Evolutionary conservation across 2,797 vertebrate genomes (phyloP).

Genomic region (Crax fasciolata): DNA sequence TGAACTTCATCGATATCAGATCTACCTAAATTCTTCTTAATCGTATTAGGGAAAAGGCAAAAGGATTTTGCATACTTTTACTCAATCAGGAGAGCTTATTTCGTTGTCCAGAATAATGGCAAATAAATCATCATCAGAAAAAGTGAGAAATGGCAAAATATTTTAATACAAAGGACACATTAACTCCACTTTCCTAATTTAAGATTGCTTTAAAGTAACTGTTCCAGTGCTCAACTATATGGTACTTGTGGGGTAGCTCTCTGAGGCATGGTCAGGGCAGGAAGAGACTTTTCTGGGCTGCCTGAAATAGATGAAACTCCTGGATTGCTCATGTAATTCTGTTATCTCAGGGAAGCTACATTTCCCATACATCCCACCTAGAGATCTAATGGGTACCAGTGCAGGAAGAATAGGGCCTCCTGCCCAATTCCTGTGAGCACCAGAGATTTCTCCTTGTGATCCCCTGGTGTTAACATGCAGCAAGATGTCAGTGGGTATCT

Average conservation of each 20-base stretch:
- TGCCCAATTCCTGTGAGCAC: not conserved
- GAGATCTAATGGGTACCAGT: not conserved
- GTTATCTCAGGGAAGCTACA: not conserved
- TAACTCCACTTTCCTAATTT: not conserved
- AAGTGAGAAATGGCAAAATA: not conserved
- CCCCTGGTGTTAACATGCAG: not conserved
- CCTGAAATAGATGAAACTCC: not conserved
- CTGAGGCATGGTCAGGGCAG: not conserved
- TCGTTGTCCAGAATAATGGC: not conserved
- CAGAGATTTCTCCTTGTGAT: not conserved
- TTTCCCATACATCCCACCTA: not conserved
- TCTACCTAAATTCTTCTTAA: not conserved
- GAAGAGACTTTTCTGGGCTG: not conserved
- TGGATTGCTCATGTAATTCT: not conserved
- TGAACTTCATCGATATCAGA: not conserved
- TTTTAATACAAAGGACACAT: not conserved
- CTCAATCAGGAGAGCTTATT: not conserved
- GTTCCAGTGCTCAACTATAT: not conserved
- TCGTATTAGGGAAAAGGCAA: not conserved
- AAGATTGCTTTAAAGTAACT: not conserved
- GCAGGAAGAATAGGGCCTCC: not conserved
- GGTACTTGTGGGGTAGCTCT: not conserved
- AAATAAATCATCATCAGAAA: not conserved
- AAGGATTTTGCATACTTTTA: constrained; percentile 31
- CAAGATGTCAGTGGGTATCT: not conserved